Evolutionary conservation across 2,888 invertebrate species (phyloP).

Genomic region (Agonopterix subpropinquella): DNA sequence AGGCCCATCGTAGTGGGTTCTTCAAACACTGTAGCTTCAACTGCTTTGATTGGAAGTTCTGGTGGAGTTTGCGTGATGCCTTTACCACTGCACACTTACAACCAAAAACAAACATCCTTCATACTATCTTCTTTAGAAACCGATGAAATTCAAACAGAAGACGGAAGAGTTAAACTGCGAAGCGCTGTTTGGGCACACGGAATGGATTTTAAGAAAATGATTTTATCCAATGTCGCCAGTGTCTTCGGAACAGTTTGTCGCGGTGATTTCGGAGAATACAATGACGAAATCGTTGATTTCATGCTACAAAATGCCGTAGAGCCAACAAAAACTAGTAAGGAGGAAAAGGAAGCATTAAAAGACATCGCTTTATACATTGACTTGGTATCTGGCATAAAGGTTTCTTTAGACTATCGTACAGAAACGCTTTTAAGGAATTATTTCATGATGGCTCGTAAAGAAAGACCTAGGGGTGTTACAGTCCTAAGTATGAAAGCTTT

Average conservation of each 20-base stretch:
- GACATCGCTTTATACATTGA: slow-evolving; percentile 46
- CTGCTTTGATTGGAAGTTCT: slow-evolving; percentile 42
- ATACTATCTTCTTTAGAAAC: slow-evolving; percentile 49
- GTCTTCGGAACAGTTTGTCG: slow-evolving; percentile 54
- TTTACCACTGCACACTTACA: slow-evolving; percentile 52
- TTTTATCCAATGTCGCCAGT: slow-evolving; percentile 44
- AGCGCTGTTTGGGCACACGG: slow-evolving; percentile 62
- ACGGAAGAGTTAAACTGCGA: slow-evolving; percentile 31
- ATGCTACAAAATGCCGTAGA: slow-evolving; percentile 38
- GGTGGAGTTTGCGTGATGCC: slow-evolving; percentile 54
- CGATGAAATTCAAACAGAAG: slow-evolving; percentile 36
- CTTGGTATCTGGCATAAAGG: slow-evolving; percentile 43
- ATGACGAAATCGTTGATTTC: slow-evolving; percentile 51
- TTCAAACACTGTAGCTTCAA: slow-evolving; percentile 31
- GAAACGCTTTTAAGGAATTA: slow-evolving; percentile 48
- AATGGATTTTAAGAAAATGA: slow-evolving; percentile 52
- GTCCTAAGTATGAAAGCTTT: slow-evolving; percentile 48
- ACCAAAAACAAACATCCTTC: slow-evolving; percentile 40
- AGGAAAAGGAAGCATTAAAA: slow-evolving; percentile 38
- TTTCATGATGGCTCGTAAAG: slow-evolving; percentile 55
- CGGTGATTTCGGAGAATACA: slow-evolving; percentile 49
- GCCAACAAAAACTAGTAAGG: slow-evolving; percentile 21
- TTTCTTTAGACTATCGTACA: slow-evolving; percentile 33
- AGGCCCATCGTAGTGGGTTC: slow-evolving; percentile 36
- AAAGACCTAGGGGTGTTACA: slow-evolving; percentile 42